Conservation (phyloP, 2,888 invertebrate species). For the Agrypnus murinus region DNA sequence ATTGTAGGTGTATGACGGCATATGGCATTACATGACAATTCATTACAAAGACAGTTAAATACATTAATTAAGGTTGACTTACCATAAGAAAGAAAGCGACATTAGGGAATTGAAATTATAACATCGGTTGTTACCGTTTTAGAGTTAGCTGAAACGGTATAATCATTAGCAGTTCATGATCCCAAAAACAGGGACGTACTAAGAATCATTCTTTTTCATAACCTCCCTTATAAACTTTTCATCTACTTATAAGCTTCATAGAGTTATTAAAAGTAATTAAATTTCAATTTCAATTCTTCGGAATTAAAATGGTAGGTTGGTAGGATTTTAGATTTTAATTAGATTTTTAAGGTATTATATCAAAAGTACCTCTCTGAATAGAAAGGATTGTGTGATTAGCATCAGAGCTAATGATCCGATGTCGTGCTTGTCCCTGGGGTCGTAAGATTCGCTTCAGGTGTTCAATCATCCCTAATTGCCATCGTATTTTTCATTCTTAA, state of each 20-base stretch:
- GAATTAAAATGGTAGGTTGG: too few relatives aligned
- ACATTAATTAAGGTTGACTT: constrained; percentile 46
- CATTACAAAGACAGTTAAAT: constrained; percentile 46
- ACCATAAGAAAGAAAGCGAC: constrained; percentile 37
- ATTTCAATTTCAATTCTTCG: too few relatives aligned
- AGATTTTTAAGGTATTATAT: constrained; percentile 4
- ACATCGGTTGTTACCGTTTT: constrained; percentile 44
- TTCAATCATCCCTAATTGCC: constrained; percentile 48
- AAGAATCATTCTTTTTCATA: constrained; percentile 5
- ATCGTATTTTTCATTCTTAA: constrained; percentile 46
- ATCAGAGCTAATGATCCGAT: constrained; percentile 50
- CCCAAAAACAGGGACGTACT: constrained; percentile 30
- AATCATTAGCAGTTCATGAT: constrained; percentile 42
- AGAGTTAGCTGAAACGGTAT: constrained; percentile 28
- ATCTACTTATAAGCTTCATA: too few relatives aligned
- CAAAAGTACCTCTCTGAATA: constrained; percentile 37
- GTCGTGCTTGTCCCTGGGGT: constrained; percentile 49
- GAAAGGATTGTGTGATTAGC: constrained; percentile 43
- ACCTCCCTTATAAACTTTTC: background rate
- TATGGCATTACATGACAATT: constrained; percentile 46
- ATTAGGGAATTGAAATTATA: constrained; percentile 49
- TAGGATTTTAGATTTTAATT: background rate
- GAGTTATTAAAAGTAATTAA: too few relatives aligned
- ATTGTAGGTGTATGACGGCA: constrained; percentile 44
- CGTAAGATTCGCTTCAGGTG: constrained; percentile 47